Conservation (phyloP, 2,113 vertebrate species). For the Barbus barbus region DNA sequence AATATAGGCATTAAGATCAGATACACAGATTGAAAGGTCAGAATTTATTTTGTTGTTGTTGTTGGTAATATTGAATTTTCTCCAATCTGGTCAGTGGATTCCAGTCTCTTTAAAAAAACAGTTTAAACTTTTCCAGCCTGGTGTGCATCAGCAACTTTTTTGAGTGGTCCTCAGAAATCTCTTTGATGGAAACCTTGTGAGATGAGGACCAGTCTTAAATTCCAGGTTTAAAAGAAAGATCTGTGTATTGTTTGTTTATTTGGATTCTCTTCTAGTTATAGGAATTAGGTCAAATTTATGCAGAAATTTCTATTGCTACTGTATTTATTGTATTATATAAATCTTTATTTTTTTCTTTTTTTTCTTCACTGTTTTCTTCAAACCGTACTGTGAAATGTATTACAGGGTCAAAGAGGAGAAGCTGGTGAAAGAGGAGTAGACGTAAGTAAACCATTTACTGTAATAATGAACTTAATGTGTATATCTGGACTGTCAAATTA, state of each 20-base stretch:
- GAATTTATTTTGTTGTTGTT: not conserved
- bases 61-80: not conserved
- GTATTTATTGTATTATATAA: not conserved
- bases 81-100: not conserved
- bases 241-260: not conserved
- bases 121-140: too few species aligned
- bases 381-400: not conserved
- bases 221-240: not conserved
- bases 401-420: constrained; percentile 72
- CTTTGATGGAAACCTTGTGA: not conserved
- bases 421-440: constrained; percentile 65
- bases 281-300: not conserved
- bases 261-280: not conserved
- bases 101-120: too few species aligned
- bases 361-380: constrained; percentile 16
- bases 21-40: not conserved
- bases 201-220: not conserved
- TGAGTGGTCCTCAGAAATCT: too few species aligned
- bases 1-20: not conserved
- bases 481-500: not conserved
- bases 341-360: too few species aligned
- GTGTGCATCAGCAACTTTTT: too few species aligned
- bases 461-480: not conserved
- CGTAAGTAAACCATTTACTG: constrained; percentile 56
- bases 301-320: not conserved